phyloP scores from a whole-genome alignment of 2,888 invertebrate genomes.

The Drosophila mercatorum region DNA sequence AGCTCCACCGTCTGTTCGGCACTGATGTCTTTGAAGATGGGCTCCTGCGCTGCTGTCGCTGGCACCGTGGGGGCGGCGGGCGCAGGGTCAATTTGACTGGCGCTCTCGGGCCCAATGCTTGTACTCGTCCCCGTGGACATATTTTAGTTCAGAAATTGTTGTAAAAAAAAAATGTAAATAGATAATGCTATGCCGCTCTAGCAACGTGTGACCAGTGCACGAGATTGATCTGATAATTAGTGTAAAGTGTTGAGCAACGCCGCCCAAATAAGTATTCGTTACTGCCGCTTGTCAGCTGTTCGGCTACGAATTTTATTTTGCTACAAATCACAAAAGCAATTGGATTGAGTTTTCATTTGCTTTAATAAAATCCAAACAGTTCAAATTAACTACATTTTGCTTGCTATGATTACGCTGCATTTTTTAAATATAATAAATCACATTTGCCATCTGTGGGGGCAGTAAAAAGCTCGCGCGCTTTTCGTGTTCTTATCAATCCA shows the following conservation, averaged over 20 bases:
- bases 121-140: constrained; percentile 35
- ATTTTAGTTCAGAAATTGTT: not conserved
- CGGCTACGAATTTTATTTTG: not conserved
- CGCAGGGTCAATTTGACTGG: not conserved
- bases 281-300: not conserved
- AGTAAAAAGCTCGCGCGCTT: too few relatives aligned
- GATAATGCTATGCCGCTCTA: constrained; percentile 15
- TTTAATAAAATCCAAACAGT: too few relatives aligned
- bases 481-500: too few relatives aligned
- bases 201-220: constrained; percentile 41
- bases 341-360: too few relatives aligned
- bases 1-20: constrained; percentile 91
- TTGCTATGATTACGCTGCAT: too few relatives aligned
- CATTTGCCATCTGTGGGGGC: too few relatives aligned
- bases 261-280: not conserved
- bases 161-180: not conserved
- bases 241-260: constrained; percentile 26
- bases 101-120: constrained; percentile 16
- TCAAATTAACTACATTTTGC: too few relatives aligned
- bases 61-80: not conserved
- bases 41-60: constrained; percentile 24
- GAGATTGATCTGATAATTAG: constrained; percentile 26
- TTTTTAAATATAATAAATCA: too few relatives aligned
- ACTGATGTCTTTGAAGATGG: constrained; percentile 86
- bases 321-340: not conserved